Conservation (phyloP, 2,888 invertebrate species). For the Acanthosepion pharaonis region DNA sequence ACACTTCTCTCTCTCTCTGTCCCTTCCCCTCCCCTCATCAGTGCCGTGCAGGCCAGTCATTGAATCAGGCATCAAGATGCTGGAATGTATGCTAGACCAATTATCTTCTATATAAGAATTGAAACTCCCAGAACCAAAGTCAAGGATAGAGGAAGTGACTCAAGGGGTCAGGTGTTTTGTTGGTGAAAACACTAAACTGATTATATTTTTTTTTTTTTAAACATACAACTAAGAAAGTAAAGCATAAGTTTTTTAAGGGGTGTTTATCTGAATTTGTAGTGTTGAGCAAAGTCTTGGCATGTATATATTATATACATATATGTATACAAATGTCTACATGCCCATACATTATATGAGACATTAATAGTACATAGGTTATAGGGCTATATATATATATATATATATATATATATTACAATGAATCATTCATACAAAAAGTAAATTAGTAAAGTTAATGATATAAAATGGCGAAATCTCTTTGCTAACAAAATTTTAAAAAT, state of each 20-base stretch:
- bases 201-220: not conserved
- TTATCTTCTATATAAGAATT: not conserved
- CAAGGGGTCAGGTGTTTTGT: slow-evolving; percentile 25
- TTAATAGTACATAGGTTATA: no score
- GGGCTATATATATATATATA: no score
- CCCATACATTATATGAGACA: no score
- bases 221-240: not conserved
- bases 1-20: not conserved
- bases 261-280: not conserved
- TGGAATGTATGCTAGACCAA: slow-evolving; percentile 13
- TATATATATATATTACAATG: no score
- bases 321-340: no score
- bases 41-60: not conserved
- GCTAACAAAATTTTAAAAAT: no score
- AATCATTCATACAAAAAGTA: no score
- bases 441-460: no score
- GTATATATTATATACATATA: no score
- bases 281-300: not conserved
- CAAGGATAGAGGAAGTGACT: slow-evolving; percentile 34
- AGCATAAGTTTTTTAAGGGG: not conserved
- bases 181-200: not conserved
- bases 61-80: not conserved
- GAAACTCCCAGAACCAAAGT: not conserved
- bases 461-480: no score
- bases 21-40: fast-evolving